These are phyloP conservation scores for Cairina moschata DNA, from an alignment of 2,113 vertebrate genomes.

Conservation along the genomic window DNA sequence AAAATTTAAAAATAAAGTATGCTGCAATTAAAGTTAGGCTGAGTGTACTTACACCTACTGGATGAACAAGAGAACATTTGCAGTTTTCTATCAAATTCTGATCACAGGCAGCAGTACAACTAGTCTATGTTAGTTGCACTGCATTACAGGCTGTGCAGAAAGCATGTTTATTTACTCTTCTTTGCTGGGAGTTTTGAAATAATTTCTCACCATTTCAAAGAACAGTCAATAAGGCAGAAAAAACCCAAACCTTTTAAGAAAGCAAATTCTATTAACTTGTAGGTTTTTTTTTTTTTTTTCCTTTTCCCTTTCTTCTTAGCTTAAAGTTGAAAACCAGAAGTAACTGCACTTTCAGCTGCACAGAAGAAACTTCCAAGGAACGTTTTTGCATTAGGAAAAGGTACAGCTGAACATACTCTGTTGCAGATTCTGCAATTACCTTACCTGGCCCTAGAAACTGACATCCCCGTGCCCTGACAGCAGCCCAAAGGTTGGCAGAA, in stretches of 20 bases:
- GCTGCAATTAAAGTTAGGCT: not conserved
- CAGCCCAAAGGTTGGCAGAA: conserved; percentile 85
- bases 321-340: not conserved
- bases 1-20: not conserved
- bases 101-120: not conserved
- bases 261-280: not conserved
- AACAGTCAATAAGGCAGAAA: not conserved
- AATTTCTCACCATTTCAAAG: not conserved
- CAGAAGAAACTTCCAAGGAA: not conserved
- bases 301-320: not conserved
- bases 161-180: not conserved
- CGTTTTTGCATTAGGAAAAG: not conserved
- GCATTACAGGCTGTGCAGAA: not conserved
- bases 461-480: conserved; percentile 84
- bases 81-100: not conserved
- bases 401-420: not conserved
- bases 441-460: conserved; percentile 85
- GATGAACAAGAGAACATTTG: not conserved
- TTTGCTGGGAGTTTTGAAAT: not conserved
- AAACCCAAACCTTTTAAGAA: not conserved
- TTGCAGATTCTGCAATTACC: not conserved
- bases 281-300: rapidly evolving
- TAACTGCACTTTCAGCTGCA: not conserved
- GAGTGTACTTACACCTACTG: not conserved
- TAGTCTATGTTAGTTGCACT: not conserved